Conservation (phyloP, 2,113 vertebrate genomes). For the Gopherus flavomarginatus region DNA sequence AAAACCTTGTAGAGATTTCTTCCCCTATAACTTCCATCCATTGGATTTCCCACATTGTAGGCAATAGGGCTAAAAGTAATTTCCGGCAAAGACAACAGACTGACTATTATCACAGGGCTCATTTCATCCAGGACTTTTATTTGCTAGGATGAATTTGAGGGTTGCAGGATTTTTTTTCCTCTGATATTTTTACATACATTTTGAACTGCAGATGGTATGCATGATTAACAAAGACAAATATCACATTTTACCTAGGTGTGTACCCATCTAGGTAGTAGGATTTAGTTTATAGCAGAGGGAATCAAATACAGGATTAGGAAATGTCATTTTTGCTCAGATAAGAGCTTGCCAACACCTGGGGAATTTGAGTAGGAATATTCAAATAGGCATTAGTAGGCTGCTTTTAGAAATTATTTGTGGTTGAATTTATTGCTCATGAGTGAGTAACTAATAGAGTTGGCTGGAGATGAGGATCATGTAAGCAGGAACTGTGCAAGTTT, state of each 20-base stretch:
- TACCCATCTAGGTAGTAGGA: conserved; percentile 37
- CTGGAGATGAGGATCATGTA: neutral
- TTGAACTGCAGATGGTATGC: conserved; percentile 38
- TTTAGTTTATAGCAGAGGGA: conserved; percentile 52
- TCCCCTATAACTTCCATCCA: neutral
- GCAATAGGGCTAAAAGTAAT: neutral
- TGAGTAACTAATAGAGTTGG: conserved; percentile 33
- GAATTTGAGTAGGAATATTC: conserved; percentile 47
- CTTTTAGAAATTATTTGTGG: neutral
- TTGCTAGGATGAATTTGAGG: conserved; percentile 11
- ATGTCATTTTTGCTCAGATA: conserved; percentile 56
- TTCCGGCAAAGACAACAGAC: neutral
- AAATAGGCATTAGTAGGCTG: conserved; percentile 35
- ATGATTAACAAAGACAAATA: conserved; percentile 64
- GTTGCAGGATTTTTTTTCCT: neutral
- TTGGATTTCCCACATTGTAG: neutral
- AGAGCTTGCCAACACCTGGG: conserved; percentile 27
- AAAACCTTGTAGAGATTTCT: neutral
- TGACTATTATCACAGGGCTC: neutral
- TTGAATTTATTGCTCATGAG: conserved; percentile 24
- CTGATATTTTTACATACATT: neutral
- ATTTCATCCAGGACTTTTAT: conserved; percentile 35
- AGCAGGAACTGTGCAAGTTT: conserved; percentile 6
- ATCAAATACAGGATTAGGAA: conserved; percentile 62
- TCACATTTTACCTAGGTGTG: conserved; percentile 42